Base-by-base conservation (phyloP, 2,797 vertebrate genomes). In the Siniperca scherzeri region DNA sequence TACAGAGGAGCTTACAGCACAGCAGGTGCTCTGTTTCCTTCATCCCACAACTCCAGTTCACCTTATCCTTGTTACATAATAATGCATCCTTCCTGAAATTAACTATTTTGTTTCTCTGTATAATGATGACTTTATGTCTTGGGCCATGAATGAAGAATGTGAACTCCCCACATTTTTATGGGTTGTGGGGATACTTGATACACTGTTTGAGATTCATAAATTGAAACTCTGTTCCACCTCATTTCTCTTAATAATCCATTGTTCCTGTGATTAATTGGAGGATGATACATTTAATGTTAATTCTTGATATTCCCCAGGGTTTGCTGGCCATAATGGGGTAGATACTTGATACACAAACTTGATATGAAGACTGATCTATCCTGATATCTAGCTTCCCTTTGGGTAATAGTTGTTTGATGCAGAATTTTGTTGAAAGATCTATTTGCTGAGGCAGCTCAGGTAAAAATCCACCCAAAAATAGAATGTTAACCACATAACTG, bases 261-360 rank as follows among this genome's bases (percentile, higher is more conserved):
- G 75, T 70, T 87, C 69, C 69, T 84, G 72, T 78, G 80, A 88
- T 91, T 91, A 83, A 88, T 81, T 83, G 44, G 55, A 53, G 70
- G n/a, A 48, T 84, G 67, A 88, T 79, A 36, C 84, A 81, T 76
- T 30, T 6, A 50, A 74, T 50, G 60, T 62, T 68, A 78, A 80
- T 82, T 87, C 40, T 61, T 76, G 27, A 69, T 84, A 81, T 78
- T 76, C 60, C 61, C 55, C 11, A 33, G 52, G 27, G 55, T 44
- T 72, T 42, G 57, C 64, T 46, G 62, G 27, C 48, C 17, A 38
- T 36, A 10, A 7, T 56, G 30, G 8, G 46, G 7, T 21, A 19
- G 65, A 78, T 67, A 76, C 16, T 25, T 3, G 13, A 78, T 78
- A 76, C 64, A 59, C 30, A 64, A 73, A 42, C 50, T 14, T 71